Base-by-base conservation (phyloP, 2,888 invertebrate species). In the Polymixis flavicincta region DNA sequence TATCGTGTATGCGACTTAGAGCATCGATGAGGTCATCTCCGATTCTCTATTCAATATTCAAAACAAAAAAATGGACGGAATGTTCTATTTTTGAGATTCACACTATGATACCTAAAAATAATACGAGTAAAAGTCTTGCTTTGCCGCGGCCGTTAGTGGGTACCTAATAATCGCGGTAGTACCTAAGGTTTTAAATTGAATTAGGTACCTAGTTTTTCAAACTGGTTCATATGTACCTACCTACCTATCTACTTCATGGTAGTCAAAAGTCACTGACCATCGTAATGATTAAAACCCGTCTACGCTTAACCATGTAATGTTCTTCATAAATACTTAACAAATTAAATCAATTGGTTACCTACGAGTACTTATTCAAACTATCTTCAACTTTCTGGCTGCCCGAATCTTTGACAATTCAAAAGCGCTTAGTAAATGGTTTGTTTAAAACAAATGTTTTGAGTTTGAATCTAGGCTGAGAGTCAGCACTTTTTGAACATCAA, bases 81-180 rank as follows among this genome's bases (percentile, higher is more conserved):
- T 61, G 71, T 52, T 79, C 55, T 79, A 79, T 61, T 79, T 73
- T 66, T 64, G 52, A 25, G 8, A 71, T 32, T 71, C 71, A 32
- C 28, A 54, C 13, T 68, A 42, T 0, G 67, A 17, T 48, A 4
- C 22, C 32, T 71, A 55, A 70, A 71, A 32, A 70, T 52, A 45
- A 55, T n/a, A n/a, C n/a, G 42, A 68, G 28, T n/a, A 9, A 14
- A n/a, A 1, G 8, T 57, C 59, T 17, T 17, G 25, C 54, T 68
- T 17, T 52, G 25, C 67, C 67, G 2, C 19, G 67, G 25, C 25
- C 25, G 22, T 25, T 25, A 25, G 22, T 65, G 6, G 0, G 5
- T 6, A 45, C 9, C 0, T 19, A 70, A 2, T 22, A 28, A 22
- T 48, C 13, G 14, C 32, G 32, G 9, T 63, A 71, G 28, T 37